Conservation (phyloP, 2,888 invertebrate genomes). For the Lordiphosa andalusiaca region DNA sequence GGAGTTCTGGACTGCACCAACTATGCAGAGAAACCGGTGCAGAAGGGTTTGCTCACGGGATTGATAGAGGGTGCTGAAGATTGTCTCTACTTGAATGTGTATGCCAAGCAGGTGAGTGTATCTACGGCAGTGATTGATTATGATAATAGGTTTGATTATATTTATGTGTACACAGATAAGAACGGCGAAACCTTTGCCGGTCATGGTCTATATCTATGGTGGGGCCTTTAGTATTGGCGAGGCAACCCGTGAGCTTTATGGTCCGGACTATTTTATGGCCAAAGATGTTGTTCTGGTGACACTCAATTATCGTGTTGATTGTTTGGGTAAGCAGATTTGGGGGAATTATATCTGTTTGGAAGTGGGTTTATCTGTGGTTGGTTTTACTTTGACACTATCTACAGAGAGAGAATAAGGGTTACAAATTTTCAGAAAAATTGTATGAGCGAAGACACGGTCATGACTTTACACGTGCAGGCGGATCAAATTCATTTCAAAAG, state of each 20-base stretch:
- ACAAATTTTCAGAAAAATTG: no score
- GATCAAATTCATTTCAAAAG: no score
- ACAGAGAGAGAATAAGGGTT: no score
- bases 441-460: no score
- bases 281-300: slow-evolving; percentile 80
- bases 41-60: slow-evolving; percentile 65
- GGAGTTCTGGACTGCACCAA: slow-evolving; percentile 78
- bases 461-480: no score
- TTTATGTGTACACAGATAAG: slow-evolving; percentile 40
- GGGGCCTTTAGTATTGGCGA: slow-evolving; percentile 80
- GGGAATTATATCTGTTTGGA: no score
- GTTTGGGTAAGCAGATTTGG: slow-evolving; percentile 69
- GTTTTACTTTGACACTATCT: no score
- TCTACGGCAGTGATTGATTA: slow-evolving; percentile 3
- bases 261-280: slow-evolving; percentile 80
- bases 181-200: slow-evolving; percentile 60
- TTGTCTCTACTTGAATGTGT: slow-evolving; percentile 82
- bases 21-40: slow-evolving; percentile 70
- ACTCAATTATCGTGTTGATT: slow-evolving; percentile 80
- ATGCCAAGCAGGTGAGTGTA: slow-evolving; percentile 65
- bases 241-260: slow-evolving; percentile 71
- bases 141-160: slow-evolving; percentile 10
- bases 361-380: no score
- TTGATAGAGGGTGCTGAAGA: slow-evolving; percentile 80
- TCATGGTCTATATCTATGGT: slow-evolving; percentile 81